These are phyloP conservation scores for Jacana jacana DNA, from an alignment of 2,113 vertebrate genomes.

Conservation along the genomic window DNA sequence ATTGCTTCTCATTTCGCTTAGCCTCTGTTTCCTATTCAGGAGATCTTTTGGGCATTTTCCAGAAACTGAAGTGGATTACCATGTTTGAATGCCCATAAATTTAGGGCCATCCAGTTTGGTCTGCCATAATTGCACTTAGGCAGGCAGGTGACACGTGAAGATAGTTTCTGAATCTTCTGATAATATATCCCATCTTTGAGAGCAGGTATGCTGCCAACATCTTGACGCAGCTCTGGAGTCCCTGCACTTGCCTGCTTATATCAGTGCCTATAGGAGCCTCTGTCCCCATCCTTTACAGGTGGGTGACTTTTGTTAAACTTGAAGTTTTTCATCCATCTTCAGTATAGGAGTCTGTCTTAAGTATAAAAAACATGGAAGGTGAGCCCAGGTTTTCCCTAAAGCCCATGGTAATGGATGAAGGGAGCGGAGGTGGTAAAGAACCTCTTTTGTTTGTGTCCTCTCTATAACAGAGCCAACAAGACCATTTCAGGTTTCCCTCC, in stretches of 20 bases:
- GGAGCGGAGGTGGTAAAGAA: accelerated
- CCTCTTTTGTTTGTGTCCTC: neutral
- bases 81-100: neutral
- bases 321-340: neutral
- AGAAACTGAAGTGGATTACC: neutral
- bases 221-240: neutral
- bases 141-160: neutral
- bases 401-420: neutral
- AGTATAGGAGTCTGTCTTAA: neutral
- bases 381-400: no score
- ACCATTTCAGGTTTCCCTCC: neutral
- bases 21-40: neutral
- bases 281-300: neutral
- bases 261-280: neutral
- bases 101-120: neutral
- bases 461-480: neutral
- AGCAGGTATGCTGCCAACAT: neutral
- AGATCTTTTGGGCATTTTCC: neutral
- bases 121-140: neutral
- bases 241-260: neutral
- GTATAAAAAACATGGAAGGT: no score
- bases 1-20: neutral
- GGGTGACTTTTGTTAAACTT: neutral
- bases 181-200: neutral
- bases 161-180: neutral